Evolutionary conservation across 2,888 invertebrate species (phyloP).

Genomic region (Nephrocerus scutellatus): DNA sequence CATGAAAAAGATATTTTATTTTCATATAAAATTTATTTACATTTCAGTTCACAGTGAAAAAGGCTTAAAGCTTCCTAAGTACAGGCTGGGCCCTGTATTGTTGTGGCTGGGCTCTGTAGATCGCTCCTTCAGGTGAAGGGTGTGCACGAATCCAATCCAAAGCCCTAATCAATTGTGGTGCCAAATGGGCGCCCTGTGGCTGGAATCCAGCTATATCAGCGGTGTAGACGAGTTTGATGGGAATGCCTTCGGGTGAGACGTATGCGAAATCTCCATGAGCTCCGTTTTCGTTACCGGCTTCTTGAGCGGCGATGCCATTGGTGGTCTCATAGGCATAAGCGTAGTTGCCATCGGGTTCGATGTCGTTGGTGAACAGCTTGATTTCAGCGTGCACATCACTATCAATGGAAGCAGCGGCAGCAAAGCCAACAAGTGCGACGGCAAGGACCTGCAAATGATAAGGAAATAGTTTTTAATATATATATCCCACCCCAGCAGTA

Average conservation of each 20-base stretch:
- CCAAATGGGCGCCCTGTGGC: constrained; percentile 26
- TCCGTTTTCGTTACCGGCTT: constrained; percentile 31
- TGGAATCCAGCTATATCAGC: constrained; percentile 39
- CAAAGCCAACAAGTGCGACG: constrained; percentile 3
- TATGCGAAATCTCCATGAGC: constrained; percentile 30
- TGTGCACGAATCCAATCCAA: constrained; percentile 27
- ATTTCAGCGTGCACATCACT: constrained; percentile 27
- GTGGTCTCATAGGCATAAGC: constrained; percentile 23
- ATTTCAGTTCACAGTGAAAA: no score
- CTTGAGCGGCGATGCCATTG: constrained; percentile 25
- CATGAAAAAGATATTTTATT: no score
- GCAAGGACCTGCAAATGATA: constrained; percentile 2
- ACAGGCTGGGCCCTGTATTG: no score
- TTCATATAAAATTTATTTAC: no score
- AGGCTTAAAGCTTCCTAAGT: no score
- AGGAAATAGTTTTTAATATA: constrained; percentile 1
- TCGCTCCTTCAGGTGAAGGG: constrained; percentile 21
- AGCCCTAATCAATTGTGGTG: constrained; percentile 28
- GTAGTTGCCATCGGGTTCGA: constrained; percentile 33
- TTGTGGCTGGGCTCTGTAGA: no score
- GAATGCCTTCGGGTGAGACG: constrained; percentile 34
- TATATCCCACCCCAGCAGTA: constrained; percentile 9
- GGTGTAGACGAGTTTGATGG: constrained; percentile 28
- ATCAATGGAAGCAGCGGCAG: constrained; percentile 1
- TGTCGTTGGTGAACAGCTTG: constrained; percentile 24